Conservation (phyloP, 2,113 vertebrate genomes). For the Pedionomus torquatus region DNA sequence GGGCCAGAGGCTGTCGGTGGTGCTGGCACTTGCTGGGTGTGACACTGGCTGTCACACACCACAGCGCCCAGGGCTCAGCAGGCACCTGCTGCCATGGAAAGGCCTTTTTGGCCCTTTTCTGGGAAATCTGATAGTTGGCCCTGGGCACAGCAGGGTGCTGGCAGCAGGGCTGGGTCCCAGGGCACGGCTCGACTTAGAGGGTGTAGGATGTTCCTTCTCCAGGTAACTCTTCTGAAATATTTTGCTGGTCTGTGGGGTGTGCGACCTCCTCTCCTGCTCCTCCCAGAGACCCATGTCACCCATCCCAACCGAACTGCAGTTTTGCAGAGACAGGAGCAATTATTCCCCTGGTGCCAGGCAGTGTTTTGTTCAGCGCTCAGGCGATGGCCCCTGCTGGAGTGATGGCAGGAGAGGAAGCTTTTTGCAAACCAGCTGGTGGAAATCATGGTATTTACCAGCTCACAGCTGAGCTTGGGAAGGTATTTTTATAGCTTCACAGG, state of each 20-base stretch:
- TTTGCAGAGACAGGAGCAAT: background rate
- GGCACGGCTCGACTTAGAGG: fast-evolving
- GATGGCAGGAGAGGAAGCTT: background rate
- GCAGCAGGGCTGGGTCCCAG: background rate
- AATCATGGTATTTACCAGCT: conserved; percentile 18
- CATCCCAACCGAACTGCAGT: fast-evolving
- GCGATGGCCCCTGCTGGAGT: fast-evolving
- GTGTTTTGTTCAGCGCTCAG: background rate
- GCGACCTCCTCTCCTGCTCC: background rate
- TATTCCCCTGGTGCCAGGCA: fast-evolving
- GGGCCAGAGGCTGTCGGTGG: background rate
- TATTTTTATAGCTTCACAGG: conserved; percentile 42
- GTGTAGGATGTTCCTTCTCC: background rate
- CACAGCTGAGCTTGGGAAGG: conserved; percentile 4
- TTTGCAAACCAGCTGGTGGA: conserved; percentile 11
- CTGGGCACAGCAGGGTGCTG: background rate
- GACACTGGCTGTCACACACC: fast-evolving
- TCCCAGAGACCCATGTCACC: background rate
- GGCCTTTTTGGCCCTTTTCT: background rate
- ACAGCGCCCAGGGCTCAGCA: fast-evolving
- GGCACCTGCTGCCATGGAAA: background rate
- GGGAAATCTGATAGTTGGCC: background rate
- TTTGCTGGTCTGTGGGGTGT: background rate
- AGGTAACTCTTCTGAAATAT: background rate
- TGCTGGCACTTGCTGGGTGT: fast-evolving